Base-by-base conservation (phyloP, 2,113 vertebrate species). In the Corvus cornix region DNA sequence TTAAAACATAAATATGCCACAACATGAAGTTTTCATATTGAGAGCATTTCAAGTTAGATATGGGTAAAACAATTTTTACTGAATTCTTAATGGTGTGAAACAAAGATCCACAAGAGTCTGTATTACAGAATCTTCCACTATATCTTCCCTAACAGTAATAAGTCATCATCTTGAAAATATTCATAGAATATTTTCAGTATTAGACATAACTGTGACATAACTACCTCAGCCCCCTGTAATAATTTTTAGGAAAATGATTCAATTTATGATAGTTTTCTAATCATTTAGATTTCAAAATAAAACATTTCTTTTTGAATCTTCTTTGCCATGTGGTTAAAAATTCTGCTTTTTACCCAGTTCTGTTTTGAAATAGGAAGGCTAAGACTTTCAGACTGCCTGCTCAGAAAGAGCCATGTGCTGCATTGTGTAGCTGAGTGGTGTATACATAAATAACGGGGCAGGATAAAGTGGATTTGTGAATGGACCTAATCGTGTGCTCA, bases 381-480 rank as follows among this genome's bases (percentile, higher is more conserved):
- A 41, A 84, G 39, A 51, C n/a, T 66, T 90, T 80, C 33, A 55
- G 41, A 21, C 31, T 56, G 58, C 20, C 17, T 35, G n/a, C 72
- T 94, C 68, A 64, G 73, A 64, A 67, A 62, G 43, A 70, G 72
- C 79, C 55, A 51, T 76, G 59, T 83, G 74, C 63, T 90, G 67
- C 43, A 67, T 76, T 69, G 63, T 93, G 79, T 39, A 35, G 67
- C 52, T 96, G 88, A 52, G 72, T 81, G 72, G 24, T 90, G 14
- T 80, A 30, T 49, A 83, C 56, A 39, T 56, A 95, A 93, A 88
- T 77, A 90, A 70, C 41, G 68, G 44, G 31, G 53, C 13, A 55
- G 81, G 64, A 76, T 81, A 69, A 91, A 96, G 43, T 18, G 46
- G 82, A 60, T 92, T 93, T 92, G 52, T 86, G 89, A 95, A 94